Percentiles rank a stretch among this genome's conserved stretches.
Conservation (phyloP, 2,113 vertebrate species). For the Zosterops hypoxanthus region DNA sequence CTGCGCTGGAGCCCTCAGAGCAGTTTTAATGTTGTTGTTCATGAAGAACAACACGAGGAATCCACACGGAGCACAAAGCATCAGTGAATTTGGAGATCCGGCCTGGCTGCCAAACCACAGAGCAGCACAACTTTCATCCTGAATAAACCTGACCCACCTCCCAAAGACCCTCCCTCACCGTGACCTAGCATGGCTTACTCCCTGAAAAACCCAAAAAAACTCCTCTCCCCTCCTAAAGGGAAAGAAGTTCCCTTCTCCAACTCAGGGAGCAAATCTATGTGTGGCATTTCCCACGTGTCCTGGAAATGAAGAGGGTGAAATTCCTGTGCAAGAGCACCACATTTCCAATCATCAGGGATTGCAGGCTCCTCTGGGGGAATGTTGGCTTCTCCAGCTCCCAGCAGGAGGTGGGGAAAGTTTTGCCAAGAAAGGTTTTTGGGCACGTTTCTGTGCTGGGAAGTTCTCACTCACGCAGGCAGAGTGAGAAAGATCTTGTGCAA, state of each 20-base stretch:
- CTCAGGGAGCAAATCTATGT: not conserved
- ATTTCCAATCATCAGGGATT: not conserved
- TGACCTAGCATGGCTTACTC: not conserved
- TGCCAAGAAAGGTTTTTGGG: not conserved
- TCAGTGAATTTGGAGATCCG: not conserved
- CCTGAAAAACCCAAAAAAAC: not conserved
- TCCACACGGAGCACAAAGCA: fast-evolving
- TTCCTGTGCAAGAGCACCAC: not conserved
- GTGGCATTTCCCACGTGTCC: not conserved
- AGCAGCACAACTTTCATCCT: not conserved
- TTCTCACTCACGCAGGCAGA: not conserved
- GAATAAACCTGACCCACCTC: not conserved
- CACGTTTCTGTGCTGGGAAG: not conserved
- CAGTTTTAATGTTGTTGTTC: fast-evolving
- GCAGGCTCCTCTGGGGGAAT: not conserved
- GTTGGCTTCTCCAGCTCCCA: not conserved
- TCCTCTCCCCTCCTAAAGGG: not conserved
- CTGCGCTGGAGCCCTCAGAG: not conserved
- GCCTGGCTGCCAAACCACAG: not conserved
- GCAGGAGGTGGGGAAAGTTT: not conserved
- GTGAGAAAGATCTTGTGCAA: conserved; percentile 32
- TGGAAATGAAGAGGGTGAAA: not conserved
- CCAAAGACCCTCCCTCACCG: not conserved
- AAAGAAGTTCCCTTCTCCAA: no score
- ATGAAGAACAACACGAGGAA: not conserved